Evolutionary conservation across 2,797 vertebrate genomes (phyloP).

Genomic region (Lagodon rhomboides): DNA sequence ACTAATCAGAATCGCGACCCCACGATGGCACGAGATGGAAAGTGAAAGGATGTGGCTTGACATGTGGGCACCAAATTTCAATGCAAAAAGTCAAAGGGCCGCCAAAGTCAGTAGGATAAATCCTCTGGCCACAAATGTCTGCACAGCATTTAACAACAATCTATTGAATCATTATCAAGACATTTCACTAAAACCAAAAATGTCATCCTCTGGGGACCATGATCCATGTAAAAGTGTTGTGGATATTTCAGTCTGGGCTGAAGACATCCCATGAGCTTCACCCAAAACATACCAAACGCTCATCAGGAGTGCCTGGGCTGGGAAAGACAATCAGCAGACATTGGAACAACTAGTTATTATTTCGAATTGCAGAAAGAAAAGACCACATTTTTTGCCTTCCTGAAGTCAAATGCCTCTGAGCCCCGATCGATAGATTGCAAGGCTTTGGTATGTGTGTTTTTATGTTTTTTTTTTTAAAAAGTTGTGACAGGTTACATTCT

Average conservation of each 20-base stretch:
- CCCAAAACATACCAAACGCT: not conserved
- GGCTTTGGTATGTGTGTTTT: slow-evolving; percentile 23
- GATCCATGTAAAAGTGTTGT: not conserved
- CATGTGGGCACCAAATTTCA: too few species aligned
- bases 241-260: not conserved
- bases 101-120: too few species aligned
- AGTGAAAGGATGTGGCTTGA: too few species aligned
- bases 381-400: not conserved
- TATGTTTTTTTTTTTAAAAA: not conserved
- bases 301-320: not conserved
- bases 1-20: too few species aligned
- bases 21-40: too few species aligned
- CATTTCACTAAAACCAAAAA: too few species aligned
- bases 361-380: not conserved
- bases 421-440: not conserved
- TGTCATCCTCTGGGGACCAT: not conserved
- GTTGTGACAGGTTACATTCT: not conserved
- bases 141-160: too few species aligned
- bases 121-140: too few species aligned
- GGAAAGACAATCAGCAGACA: not conserved
- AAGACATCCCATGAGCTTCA: not conserved
- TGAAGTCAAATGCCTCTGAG: not conserved
- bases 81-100: too few species aligned
- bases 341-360: not conserved
- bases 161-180: too few species aligned